Evolutionary conservation across 2,797 vertebrate genomes (phyloP).

Genomic region (Rousettus madagascariensis): DNA sequence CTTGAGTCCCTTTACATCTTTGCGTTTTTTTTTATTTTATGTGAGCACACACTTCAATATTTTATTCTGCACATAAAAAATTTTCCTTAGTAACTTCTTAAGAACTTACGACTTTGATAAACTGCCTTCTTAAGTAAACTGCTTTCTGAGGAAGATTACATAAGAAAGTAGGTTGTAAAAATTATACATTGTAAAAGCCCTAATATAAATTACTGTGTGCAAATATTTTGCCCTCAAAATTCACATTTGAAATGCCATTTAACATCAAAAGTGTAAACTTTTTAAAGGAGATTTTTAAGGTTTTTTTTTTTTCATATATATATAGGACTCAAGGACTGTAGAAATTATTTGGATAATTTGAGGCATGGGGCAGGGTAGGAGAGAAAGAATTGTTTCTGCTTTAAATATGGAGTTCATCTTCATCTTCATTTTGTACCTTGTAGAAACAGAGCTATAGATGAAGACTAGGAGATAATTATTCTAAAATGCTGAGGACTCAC

Average conservation of each 20-base stretch:
- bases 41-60: slow-evolving; percentile 64
- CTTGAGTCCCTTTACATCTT: slow-evolving; percentile 65
- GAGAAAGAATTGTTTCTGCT: neutral
- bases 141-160: slow-evolving; percentile 43
- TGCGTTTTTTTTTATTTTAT: slow-evolving; percentile 70
- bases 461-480: neutral
- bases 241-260: slow-evolving; percentile 35
- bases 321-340: neutral
- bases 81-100: slow-evolving; percentile 71
- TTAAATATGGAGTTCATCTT: neutral
- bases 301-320: neutral
- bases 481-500: neutral
- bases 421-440: neutral
- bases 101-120: slow-evolving; percentile 66
- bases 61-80: slow-evolving; percentile 75
- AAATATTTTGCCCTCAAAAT: slow-evolving; percentile 51
- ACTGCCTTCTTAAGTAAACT: slow-evolving; percentile 64
- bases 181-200: slow-evolving; percentile 30
- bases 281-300: neutral
- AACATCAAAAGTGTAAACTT: neutral
- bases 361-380: neutral
- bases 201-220: slow-evolving; percentile 48
- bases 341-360: slow-evolving; percentile 6
- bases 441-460: neutral
- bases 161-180: slow-evolving; percentile 53